These are phyloP conservation scores for Galerucella nymphaeae DNA, from an alignment of 2,888 invertebrate genomes.

Conservation along the genomic window DNA sequence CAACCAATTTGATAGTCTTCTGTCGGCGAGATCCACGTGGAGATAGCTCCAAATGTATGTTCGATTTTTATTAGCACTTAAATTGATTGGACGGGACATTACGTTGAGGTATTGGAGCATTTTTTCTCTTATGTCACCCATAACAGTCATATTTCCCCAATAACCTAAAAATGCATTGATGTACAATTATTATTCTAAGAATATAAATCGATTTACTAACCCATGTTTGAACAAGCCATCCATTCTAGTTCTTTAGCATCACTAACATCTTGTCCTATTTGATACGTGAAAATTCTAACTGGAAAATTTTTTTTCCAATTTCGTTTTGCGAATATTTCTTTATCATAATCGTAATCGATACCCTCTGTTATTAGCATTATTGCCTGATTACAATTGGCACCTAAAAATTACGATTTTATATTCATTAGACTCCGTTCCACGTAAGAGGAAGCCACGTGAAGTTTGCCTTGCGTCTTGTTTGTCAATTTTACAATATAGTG, in stretches of 20 bases:
- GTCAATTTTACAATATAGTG: too few species aligned
- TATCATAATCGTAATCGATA: conserved; percentile 89
- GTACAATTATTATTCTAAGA: background rate
- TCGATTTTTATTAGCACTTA: conserved; percentile 77
- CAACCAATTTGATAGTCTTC: conserved; percentile 88
- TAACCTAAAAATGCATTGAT: conserved; percentile 72
- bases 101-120: conserved; percentile 94
- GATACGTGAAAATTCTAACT: conserved; percentile 95
- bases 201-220: conserved; percentile 59
- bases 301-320: conserved; percentile 80
- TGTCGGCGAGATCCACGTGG: conserved; percentile 93
- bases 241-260: conserved; percentile 92
- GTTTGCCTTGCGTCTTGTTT: too few species aligned
- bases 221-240: conserved; percentile 98
- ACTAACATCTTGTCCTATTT: conserved; percentile 83
- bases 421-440: background rate
- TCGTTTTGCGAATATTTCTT: conserved; percentile 84
- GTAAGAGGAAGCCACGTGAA: too few species aligned
- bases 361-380: conserved; percentile 99
- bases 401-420: conserved; percentile 36
- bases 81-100: conserved; percentile 93
- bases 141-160: conserved; percentile 93
- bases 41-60: conserved; percentile 93
- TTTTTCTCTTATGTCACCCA: conserved; percentile 96
- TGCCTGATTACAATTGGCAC: conserved; percentile 82